These are phyloP conservation scores for Lindbergichthys nudifrons DNA, from an alignment of 2,797 vertebrate species.

Conservation along the genomic window DNA sequence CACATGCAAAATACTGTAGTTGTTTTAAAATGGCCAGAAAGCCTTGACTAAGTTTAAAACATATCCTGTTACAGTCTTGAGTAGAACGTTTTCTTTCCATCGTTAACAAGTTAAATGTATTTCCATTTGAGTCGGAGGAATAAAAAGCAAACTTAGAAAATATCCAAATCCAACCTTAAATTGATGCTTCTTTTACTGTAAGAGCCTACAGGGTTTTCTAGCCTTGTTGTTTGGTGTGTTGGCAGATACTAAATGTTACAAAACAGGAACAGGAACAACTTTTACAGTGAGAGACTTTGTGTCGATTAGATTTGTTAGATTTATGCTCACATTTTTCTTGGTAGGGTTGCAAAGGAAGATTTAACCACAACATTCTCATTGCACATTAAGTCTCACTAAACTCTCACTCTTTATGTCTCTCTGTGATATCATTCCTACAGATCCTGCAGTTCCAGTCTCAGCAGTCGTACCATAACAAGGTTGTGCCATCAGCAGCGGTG, in stretches of 20 bases:
- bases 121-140: background rate
- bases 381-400: background rate
- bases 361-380: background rate
- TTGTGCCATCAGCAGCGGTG: slow-evolving; percentile 86
- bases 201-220: background rate
- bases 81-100: slow-evolving; percentile 1
- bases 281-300: background rate
- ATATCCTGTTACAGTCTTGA: background rate
- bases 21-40: background rate
- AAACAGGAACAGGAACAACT: background rate
- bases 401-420: background rate
- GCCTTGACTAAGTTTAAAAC: background rate
- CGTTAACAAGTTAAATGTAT: background rate
- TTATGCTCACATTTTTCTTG: slow-evolving; percentile 5
- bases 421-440: slow-evolving; percentile 66
- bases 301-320: background rate
- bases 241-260: background rate
- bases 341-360: background rate
- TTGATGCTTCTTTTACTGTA: background rate
- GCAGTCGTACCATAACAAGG: slow-evolving; percentile 88
- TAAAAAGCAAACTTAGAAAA: background rate
- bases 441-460: slow-evolving; percentile 88
- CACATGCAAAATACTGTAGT: background rate
- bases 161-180: background rate
- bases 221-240: slow-evolving; percentile 13